Base-by-base conservation (phyloP, 2,113 vertebrate genomes). In the Collichthys lucidus region DNA sequence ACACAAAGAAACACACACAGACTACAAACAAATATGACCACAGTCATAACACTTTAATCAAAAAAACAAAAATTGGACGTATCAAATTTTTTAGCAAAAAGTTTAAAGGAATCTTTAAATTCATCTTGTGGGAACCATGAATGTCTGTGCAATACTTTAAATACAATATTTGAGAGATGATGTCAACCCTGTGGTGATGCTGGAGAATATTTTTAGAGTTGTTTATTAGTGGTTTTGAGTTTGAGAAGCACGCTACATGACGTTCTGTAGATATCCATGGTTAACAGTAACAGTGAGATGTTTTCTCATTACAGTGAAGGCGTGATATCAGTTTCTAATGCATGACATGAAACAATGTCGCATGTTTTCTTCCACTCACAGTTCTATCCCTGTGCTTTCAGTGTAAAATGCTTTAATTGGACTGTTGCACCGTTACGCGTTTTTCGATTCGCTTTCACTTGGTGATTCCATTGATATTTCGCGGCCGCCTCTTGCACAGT, bases 371-470 rank as follows among this genome's bases (percentile, higher is more conserved):
- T 49, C 46, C 44, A 17, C 3, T 59, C 9, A 60, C 24, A 29
- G 0, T n/a, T 12, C 3, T 1, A 42, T 8, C 6, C 29, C 26
- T 49, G 12, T 57, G n/a, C 8, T 19, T 19, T 47, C 31, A 12
- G 15, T 60, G 20, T 62, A 3, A 55, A 14, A 47, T 40, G n/a
- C 22, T 24, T 62, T 59, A 0, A 77, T 49, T 49, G 7, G 20
- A 20, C 12, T 16, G 11, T 26, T n/a, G 35, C 11, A 14, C 14
- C 52, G 11, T 59, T 3, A 14, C 31, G 15, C 5, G 26, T 57
- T 22, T 64, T 52, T 56, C 24, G 10, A 73, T 80, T 65, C 4
- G 17, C 59, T 67, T 65, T 55, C n/a, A 31, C 46, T 44, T 15
- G 1, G 11, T 64, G 15, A 52, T 47, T 44, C 17, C 14, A 66